Conservation (phyloP, 2,113 vertebrate genomes). For the Dryoscopus gambensis region DNA sequence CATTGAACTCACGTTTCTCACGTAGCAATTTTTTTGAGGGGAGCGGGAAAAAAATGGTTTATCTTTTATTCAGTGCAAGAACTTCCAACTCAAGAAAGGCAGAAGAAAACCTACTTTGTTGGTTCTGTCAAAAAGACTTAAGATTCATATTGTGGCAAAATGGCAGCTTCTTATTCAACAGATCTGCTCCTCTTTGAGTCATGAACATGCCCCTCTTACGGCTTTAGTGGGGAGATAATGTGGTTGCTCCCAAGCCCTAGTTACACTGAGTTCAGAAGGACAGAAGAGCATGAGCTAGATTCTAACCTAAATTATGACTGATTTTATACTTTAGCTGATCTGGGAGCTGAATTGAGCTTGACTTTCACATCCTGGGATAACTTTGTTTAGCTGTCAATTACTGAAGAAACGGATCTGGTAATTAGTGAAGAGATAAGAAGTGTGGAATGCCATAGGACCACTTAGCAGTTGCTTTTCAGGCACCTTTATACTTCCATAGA, state of each 20-base stretch:
- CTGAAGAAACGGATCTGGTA: background rate
- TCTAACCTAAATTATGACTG: background rate
- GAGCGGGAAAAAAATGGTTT: accelerated
- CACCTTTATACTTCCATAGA: background rate
- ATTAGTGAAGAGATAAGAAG: background rate
- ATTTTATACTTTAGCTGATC: background rate
- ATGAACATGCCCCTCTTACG: background rate
- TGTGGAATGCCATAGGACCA: background rate
- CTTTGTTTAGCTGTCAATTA: background rate
- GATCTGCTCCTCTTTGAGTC: background rate
- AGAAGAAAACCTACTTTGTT: background rate
- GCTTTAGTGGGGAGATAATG: background rate
- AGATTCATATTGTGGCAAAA: background rate
- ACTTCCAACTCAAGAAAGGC: background rate
- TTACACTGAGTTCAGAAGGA: background rate
- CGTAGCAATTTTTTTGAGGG: background rate
- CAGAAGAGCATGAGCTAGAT: background rate
- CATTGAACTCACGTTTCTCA: background rate
- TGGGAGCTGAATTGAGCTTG: background rate
- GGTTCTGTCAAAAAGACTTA: background rate
- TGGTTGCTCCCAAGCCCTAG: background rate
- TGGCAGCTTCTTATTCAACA: background rate
- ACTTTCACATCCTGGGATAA: background rate
- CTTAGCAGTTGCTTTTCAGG: background rate
- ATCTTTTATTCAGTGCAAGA: background rate